Evolutionary conservation across 2,888 invertebrate species (phyloP), one percentile per base, ranked within the genome.

Genomic region (Netelia virgata): DNA sequence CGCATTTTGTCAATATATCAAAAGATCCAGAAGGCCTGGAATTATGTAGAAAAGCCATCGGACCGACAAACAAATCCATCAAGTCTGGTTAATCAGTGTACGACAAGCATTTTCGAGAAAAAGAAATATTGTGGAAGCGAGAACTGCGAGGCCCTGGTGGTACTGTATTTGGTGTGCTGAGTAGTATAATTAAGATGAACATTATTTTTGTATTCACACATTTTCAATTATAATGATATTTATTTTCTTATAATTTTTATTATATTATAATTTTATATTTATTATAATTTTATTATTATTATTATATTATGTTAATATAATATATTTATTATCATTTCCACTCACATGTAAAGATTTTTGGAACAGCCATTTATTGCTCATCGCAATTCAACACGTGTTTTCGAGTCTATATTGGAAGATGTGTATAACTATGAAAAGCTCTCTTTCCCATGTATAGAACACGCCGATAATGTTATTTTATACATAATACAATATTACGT

Each of bases 1-100:
- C 64, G 0, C 86, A 77, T 59, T 64, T 83, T 23, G 84, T 86
- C 28, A 66, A n/a, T 6, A 64, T 84, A 2, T 78, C 84, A 5
- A 73, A 69, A 8, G 64, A 78, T 63, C 47, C 47, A 14, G 61
- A 59, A 16, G 14, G 9, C 11, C 14, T 50, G 1, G 41, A 55
- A 63, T 10, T 23, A 50, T 82, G 82, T 72, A 41, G 47, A 76
- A 78, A n/a, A 23, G 70, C 70, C n/a, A 64, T 72, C 3, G 10
- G 20, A 64, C 76, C 43, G 28, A 11, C 47, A 20, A 43, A 18
- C 16, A 23, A 8, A 10, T 1, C 9, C 9, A 69, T 83, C 14
- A 74, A 59, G n/a, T 16, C 57, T 3, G 55, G 57, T 10, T 16
- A 63, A 23, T 53, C 14, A 23, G 63, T 63, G 63, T 36, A 36